A percentile compares a stretch with the other conserved stretches of the same genome.
These are phyloP conservation scores for Meriones psammophilus DNA, from an alignment of 2,797 vertebrate genomes.

Conservation along the genomic window DNA sequence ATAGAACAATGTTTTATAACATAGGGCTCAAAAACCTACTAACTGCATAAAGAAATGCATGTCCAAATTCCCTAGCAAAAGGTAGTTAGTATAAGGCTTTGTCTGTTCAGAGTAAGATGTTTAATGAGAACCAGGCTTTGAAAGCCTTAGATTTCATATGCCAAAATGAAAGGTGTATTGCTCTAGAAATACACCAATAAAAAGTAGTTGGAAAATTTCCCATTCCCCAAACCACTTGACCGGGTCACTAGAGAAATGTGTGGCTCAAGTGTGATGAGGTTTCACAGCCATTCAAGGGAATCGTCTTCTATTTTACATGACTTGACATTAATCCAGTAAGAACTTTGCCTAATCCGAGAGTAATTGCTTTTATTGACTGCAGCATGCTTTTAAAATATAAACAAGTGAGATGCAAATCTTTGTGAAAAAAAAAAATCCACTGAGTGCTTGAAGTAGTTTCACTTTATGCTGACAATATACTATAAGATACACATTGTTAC, in stretches of 20 bases:
- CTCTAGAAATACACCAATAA: slow-evolving; percentile 10
- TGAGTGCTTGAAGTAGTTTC: slow-evolving; percentile 38
- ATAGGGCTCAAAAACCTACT: slow-evolving; percentile 6
- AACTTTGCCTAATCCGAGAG: slow-evolving; percentile 65
- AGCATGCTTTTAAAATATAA: slow-evolving; percentile 57
- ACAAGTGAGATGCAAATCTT: slow-evolving; percentile 39
- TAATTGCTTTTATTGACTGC: slow-evolving; percentile 66
- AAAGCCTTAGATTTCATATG: slow-evolving; percentile 24
- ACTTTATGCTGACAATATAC: slow-evolving; percentile 49
- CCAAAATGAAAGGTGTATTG: slow-evolving; percentile 39
- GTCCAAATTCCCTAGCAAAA: background rate
- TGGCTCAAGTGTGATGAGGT: slow-evolving; percentile 7
- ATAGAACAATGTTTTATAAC: background rate
- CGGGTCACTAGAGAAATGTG: slow-evolving; percentile 1
- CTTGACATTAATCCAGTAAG: slow-evolving; percentile 68
- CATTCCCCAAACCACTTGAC: background rate
- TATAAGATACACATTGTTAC: slow-evolving; percentile 24
- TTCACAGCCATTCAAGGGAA: slow-evolving; percentile 57
- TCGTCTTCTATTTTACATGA: slow-evolving; percentile 53
- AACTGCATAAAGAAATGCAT: background rate
- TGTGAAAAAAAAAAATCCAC: slow-evolving; percentile 2
- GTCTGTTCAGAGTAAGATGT: slow-evolving; percentile 20
- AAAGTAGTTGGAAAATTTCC: slow-evolving; percentile 42
- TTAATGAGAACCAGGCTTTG: background rate
- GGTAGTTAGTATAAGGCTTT: background rate